phyloP scores from a whole-genome alignment of 2,888 invertebrate species.

The Hoplodrina blanda region DNA sequence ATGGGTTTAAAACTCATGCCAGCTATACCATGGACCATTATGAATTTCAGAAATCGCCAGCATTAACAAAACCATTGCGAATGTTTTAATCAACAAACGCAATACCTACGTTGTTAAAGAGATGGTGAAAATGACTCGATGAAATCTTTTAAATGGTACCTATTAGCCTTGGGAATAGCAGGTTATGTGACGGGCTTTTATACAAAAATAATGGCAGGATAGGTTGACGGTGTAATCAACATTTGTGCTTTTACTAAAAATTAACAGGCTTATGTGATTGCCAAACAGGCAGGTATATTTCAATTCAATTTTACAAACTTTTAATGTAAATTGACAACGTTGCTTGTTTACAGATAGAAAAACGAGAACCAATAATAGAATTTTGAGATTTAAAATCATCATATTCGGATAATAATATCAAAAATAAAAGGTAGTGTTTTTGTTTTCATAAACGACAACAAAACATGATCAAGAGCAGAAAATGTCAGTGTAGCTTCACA shows the following conservation, averaged over 20 bases:
- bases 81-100: slow-evolving; percentile 60
- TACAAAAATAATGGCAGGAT: slow-evolving; percentile 21
- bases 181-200: slow-evolving; percentile 46
- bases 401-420: background rate
- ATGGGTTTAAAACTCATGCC: slow-evolving; percentile 56
- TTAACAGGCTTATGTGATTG: background rate
- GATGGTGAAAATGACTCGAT: slow-evolving; percentile 68
- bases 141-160: slow-evolving; percentile 77
- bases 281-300: background rate
- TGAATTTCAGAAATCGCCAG: slow-evolving; percentile 66
- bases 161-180: slow-evolving; percentile 69
- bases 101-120: slow-evolving; percentile 39
- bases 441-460: too few relatives aligned
- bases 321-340: too few relatives aligned
- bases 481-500: background rate
- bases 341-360: too few relatives aligned
- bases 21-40: slow-evolving; percentile 53
- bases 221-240: background rate
- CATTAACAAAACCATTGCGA: slow-evolving; percentile 69
- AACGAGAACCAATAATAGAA: background rate
- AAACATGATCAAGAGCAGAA: background rate
- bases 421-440: too few relatives aligned
- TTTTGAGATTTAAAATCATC: background rate
- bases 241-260: slow-evolving; percentile 6
- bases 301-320: background rate